phyloP scores from a whole-genome alignment of 2,888 invertebrate species.

The Eupithecia tripunctaria region DNA sequence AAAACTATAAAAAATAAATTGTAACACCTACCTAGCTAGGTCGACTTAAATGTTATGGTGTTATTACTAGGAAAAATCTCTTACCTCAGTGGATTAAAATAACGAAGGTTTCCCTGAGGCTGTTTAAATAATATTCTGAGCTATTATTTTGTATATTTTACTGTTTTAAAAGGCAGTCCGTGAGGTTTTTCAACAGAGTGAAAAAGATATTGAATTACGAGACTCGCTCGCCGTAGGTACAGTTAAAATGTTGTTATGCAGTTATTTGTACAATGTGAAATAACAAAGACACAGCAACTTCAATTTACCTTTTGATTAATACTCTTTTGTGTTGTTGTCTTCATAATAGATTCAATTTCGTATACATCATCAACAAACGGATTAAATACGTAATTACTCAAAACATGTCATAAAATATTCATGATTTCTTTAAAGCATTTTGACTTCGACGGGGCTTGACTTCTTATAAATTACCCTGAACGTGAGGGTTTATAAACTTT shows the following conservation, averaged over 20 bases:
- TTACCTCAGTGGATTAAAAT: neutral
- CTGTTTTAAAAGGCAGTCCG: conserved; percentile 16
- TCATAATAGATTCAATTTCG: neutral
- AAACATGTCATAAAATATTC: no score
- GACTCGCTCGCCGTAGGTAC: conserved; percentile 16
- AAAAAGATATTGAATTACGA: conserved; percentile 32
- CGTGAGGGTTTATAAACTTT: no score
- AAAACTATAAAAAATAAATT: neutral
- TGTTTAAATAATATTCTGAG: neutral
- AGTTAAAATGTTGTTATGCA: conserved; percentile 3
- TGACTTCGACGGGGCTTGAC: no score
- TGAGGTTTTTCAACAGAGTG: conserved; percentile 23
- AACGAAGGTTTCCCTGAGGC: neutral
- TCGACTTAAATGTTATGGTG: neutral
- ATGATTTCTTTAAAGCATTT: no score
- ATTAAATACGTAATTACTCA: neutral
- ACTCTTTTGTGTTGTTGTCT: neutral
- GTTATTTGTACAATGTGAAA: conserved; percentile 1
- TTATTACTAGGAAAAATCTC: neutral
- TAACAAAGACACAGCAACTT: neutral
- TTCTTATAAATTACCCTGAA: no score
- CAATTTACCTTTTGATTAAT: neutral
- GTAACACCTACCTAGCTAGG: no score
- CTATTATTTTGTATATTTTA: neutral
- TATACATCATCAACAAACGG: neutral